Conservation (phyloP, 2,797 vertebrate species). For the Amphiprion clarkii region DNA sequence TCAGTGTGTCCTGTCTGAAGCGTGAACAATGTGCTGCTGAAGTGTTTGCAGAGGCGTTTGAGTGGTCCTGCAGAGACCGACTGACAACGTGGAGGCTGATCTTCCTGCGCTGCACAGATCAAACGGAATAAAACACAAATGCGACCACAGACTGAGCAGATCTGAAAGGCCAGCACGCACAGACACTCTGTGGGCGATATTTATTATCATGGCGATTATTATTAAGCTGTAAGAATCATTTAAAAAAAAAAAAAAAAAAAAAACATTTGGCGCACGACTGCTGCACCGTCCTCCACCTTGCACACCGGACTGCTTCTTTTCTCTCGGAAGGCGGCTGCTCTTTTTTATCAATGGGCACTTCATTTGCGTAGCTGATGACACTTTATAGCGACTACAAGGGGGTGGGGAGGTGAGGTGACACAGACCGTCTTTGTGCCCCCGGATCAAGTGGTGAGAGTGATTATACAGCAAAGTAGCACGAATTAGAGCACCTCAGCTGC, state of each 20-base stretch:
- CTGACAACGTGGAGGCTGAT: constrained; percentile 46
- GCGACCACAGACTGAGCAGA: constrained; percentile 23
- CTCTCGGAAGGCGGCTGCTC: constrained; percentile 19
- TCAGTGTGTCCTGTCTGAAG: not conserved
- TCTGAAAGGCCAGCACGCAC: constrained; percentile 4
- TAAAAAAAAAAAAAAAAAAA: too few species aligned
- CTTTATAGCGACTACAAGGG: constrained; percentile 51
- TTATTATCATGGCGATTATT: constrained; percentile 9
- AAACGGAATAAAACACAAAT: constrained; percentile 63
- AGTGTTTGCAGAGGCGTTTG: constrained; percentile 33
- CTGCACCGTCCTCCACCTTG: constrained; percentile 22
- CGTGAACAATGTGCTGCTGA: constrained; percentile 27
- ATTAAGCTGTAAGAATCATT: not conserved
- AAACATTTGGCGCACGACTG: constrained; percentile 1
- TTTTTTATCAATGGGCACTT: constrained; percentile 66
- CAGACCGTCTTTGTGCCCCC: constrained; percentile 56
- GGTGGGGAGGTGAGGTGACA: constrained; percentile 55
- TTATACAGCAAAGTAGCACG: constrained; percentile 3
- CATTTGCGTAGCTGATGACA: constrained; percentile 70
- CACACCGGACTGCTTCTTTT: constrained; percentile 9
- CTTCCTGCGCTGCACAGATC: constrained; percentile 40
- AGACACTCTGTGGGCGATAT: constrained; percentile 4
- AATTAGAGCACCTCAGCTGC: constrained; percentile 17
- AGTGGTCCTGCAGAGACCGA: constrained; percentile 35
- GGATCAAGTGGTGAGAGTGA: constrained; percentile 35